Base-by-base conservation (phyloP, 2,113 vertebrate species). In the Halichoeres trimaculatus region DNA sequence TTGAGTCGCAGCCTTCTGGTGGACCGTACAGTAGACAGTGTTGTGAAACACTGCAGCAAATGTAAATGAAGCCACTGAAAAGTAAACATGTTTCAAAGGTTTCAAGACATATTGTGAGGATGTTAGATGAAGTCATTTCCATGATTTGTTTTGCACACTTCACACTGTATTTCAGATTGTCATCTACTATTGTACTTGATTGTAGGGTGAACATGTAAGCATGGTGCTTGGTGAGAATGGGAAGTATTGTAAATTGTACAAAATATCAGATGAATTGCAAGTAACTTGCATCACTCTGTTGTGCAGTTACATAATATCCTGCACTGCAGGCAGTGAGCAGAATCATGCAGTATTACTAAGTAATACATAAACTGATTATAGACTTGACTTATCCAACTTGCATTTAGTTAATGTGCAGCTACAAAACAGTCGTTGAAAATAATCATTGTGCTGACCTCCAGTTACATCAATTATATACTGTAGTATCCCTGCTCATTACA, bases 251-350 rank as follows among this genome's bases (percentile, higher is more conserved):
- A 84, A 85, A 87, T 82, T 83, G 78, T 86, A 86, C 48, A 82
- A 71, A 79, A 74, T 61, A 78, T 70, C 30, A 80, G 16, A 68
- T 73, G 10, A 80, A 78, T 68, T 74, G 61, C 74, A 78, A 80
- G 59, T 78, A 70, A 85, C 70, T 74, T 80, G 76, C 73, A 67
- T 80, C 56, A 62, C 60, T 78, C 19, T 59, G 51, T 74, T 65
- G 69, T 84, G 76, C 76, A 79, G 77, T 90, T 90, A 55, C 55
- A 17, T 59, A 73, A 78, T 71, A 61, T 73, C 80, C 65, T 90
- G 81, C 84, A 88, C 87, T 91, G 91, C 88, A 70, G 91, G 87
- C 87, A 88, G 85, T 90, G 88, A 83, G 80, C 71, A 84, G 66
- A 73, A 63, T 80, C 9, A 19, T 71, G 72, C 72, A 83, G 80